These are phyloP conservation scores for Anastrepha ludens DNA, from an alignment of 1,140 invertebrate species.

Conservation along the genomic window DNA sequence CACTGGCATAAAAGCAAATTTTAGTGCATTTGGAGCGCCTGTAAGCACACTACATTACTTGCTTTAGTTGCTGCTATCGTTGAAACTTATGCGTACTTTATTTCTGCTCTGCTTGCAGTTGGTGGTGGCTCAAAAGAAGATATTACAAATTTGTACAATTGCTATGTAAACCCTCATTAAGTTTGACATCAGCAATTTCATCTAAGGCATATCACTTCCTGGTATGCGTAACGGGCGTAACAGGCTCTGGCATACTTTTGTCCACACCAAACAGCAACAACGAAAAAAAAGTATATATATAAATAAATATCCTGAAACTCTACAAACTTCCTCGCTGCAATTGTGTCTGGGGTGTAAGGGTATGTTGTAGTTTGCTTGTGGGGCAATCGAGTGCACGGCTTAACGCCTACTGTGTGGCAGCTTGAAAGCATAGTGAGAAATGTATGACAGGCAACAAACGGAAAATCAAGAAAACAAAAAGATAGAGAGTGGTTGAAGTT, in stretches of 20 bases:
- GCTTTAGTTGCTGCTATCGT: not conserved
- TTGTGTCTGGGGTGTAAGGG: no score
- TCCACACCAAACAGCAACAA: no score
- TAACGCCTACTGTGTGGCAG: conserved; percentile 22
- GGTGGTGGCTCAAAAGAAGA: not conserved
- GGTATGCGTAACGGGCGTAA: no score
- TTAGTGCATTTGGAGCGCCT: not conserved
- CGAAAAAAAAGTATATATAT: no score
- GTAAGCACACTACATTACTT: not conserved
- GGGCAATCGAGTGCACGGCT: conserved; percentile 3
- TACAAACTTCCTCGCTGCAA: no score
- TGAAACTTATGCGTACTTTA: not conserved
- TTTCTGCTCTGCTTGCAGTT: not conserved
- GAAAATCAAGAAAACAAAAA: not conserved
- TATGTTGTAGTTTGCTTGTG: not conserved
- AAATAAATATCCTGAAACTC: no score
- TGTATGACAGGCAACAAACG: not conserved
- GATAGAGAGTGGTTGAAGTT: not conserved
- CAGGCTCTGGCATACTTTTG: no score
- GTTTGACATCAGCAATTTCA: conserved; percentile 65
- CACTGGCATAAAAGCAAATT: not conserved
- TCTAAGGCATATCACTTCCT: not conserved
- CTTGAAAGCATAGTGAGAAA: conserved; percentile 2
- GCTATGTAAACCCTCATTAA: conserved; percentile 70
- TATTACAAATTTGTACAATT: not conserved